These are phyloP conservation scores for Columba guinea DNA, from an alignment of 2,797 vertebrate genomes.

Conservation along the genomic window DNA sequence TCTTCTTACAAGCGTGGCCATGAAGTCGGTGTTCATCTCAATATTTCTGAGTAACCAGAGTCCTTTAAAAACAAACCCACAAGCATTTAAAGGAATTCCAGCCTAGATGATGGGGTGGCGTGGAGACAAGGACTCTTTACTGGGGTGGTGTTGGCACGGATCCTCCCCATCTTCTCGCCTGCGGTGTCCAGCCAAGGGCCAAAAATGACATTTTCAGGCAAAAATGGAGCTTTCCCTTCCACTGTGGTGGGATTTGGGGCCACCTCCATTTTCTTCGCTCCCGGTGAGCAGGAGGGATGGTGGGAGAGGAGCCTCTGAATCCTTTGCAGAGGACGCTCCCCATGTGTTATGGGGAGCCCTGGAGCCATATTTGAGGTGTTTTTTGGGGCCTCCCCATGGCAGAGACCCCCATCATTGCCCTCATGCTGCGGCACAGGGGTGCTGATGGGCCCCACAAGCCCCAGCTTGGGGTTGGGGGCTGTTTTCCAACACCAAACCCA, in stretches of 20 bases:
- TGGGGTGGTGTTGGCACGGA: accelerated
- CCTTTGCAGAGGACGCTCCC: not conserved
- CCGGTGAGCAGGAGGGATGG: not conserved
- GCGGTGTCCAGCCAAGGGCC: accelerated
- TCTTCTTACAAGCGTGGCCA: not conserved
- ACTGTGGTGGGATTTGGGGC: accelerated
- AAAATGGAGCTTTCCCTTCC: not conserved
- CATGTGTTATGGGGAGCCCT: accelerated
- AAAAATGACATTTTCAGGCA: not conserved
- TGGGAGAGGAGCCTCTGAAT: not conserved
- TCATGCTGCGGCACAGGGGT: not conserved
- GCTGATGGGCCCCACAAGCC: not conserved
- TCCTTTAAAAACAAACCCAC: too few species aligned
- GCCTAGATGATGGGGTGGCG: accelerated
- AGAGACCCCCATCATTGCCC: not conserved
- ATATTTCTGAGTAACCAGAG: not conserved
- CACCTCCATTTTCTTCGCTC: not conserved
- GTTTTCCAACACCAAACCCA: not conserved
- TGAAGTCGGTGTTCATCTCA: not conserved
- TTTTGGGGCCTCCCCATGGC: not conserved
- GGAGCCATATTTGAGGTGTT: not conserved
- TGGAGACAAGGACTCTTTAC: not conserved
- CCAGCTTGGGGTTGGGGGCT: not conserved
- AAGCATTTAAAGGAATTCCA: not conserved
- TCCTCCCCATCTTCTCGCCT: accelerated